These are phyloP conservation scores for Sinotaia quadrata DNA, from an alignment of 2,888 invertebrate species.

Conservation along the genomic window DNA sequence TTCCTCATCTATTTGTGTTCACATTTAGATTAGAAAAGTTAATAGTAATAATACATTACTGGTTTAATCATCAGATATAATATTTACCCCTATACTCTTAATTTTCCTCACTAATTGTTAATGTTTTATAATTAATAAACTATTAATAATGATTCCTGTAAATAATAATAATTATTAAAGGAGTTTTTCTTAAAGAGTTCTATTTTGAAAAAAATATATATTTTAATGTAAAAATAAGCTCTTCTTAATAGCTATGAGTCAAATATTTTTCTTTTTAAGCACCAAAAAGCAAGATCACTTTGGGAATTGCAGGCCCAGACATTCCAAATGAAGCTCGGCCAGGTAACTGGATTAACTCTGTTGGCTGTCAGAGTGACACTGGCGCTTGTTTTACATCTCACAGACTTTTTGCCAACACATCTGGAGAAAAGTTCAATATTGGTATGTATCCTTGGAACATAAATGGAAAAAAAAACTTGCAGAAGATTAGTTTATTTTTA, in stretches of 20 bases:
- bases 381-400: constrained; percentile 65
- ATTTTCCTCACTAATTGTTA: no score
- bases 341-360: constrained; percentile 66
- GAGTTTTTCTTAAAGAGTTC: background rate
- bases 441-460: constrained; percentile 52
- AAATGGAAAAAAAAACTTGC: background rate
- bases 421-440: constrained; percentile 60
- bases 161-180: background rate
- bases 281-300: constrained; percentile 58
- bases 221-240: background rate
- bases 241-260: background rate
- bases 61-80: no score
- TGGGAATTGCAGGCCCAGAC: constrained; percentile 67
- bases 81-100: no score
- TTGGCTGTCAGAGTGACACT: constrained; percentile 66
- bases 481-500: background rate
- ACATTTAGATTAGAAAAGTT: no score
- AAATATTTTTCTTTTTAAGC: constrained; percentile 43
- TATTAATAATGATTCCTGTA: background rate
- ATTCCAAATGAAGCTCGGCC: constrained; percentile 65
- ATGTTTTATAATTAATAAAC: background rate
- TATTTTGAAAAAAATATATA: background rate
- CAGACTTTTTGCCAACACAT: constrained; percentile 57
- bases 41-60: no score
- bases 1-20: no score